Evolutionary conservation across 2,888 invertebrate species (phyloP).

Genomic region (Synanthedon tipuliformis): DNA sequence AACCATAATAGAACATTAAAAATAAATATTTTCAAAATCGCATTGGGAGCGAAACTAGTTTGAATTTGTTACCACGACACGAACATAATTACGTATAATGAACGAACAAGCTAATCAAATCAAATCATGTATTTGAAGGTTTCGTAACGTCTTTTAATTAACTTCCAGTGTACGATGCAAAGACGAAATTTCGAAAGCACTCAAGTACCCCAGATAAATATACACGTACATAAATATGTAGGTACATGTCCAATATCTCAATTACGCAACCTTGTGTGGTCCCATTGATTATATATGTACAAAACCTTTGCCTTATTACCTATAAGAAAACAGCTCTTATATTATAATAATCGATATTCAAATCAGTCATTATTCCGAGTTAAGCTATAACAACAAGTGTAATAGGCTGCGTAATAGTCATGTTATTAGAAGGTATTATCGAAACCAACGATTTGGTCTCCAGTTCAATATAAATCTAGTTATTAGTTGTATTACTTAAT

Average conservation of each 20-base stretch:
- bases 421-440: conserved; percentile 37
- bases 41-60: conserved; percentile 3
- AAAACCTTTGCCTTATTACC: conserved; percentile 22
- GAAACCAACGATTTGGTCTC: background rate
- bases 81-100: conserved; percentile 42
- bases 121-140: conserved; percentile 29
- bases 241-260: conserved; percentile 55
- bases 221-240: conserved; percentile 20
- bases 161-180: conserved; percentile 15
- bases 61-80: conserved; percentile 19
- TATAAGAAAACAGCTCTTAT: conserved; percentile 32
- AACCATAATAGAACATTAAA: no score
- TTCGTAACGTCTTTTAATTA: conserved; percentile 37
- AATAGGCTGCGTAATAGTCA: conserved; percentile 53
- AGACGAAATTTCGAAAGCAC: conserved; percentile 21
- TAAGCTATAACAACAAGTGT: conserved; percentile 45
- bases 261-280: conserved; percentile 59
- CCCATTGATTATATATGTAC: conserved; percentile 40
- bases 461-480: background rate
- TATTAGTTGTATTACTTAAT: background rate
- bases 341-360: conserved; percentile 56
- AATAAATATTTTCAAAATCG: background rate
- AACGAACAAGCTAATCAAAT: conserved; percentile 43
- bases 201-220: conserved; percentile 11
- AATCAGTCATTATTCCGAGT: conserved; percentile 50